These are phyloP conservation scores for Hucho hucho DNA, from an alignment of 2,113 vertebrate species.

Conservation along the genomic window DNA sequence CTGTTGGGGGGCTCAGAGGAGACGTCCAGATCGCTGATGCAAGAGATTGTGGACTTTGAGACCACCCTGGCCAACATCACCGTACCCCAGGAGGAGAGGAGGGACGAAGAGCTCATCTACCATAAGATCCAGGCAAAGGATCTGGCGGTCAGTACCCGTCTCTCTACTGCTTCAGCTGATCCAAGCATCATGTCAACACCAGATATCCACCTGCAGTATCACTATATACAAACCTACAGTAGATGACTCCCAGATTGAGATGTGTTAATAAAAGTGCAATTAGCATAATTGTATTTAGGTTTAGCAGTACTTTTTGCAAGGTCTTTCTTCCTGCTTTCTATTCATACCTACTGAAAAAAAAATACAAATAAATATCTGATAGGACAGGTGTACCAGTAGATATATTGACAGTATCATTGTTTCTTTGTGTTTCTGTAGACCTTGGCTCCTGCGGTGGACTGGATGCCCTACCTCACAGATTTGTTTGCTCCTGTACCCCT, in stretches of 20 bases:
- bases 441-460: conserved; percentile 86
- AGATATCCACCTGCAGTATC: not conserved
- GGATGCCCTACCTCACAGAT: conserved; percentile 87
- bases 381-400: too few species aligned
- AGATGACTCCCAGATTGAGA: too few species aligned
- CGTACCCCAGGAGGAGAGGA: conserved; percentile 87
- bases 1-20: conserved; percentile 81
- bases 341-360: too few species aligned
- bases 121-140: conserved; percentile 86
- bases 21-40: conserved; percentile 79
- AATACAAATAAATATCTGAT: too few species aligned
- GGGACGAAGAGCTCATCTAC: conserved; percentile 93
- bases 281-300: too few species aligned
- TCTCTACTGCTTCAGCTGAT: too few species aligned
- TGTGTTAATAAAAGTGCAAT: too few species aligned
- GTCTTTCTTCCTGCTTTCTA: too few species aligned
- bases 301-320: too few species aligned
- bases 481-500: conserved; percentile 88
- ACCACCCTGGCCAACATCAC: conserved; percentile 89
- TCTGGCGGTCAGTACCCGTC: conserved; percentile 73
- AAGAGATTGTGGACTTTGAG: conserved; percentile 91
- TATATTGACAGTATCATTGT: not conserved
- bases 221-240: too few species aligned
- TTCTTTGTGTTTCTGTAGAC: conserved; percentile 61
- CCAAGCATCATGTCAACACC: too few species aligned